Percentiles rank a stretch among this genome's conserved stretches.
phyloP scores from a whole-genome alignment of 1,140 invertebrate genomes.

The Tetramorium simillimum region DNA sequence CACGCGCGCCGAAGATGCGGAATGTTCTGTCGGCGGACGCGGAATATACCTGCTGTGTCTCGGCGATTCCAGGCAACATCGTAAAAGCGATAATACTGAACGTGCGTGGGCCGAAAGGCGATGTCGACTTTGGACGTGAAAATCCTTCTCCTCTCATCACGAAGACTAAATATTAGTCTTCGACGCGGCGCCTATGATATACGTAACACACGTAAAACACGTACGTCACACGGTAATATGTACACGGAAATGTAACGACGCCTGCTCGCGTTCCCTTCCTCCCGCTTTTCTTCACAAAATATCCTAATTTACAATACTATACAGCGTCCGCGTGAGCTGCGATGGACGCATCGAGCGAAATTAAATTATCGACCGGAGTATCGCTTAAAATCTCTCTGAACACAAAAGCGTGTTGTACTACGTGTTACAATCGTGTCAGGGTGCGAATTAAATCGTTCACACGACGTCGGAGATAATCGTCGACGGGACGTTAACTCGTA shows the following conservation, averaged over 20 bases:
- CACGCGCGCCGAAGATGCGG: not conserved
- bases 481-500: not conserved
- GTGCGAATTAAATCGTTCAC: not conserved
- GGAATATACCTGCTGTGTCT: not conserved
- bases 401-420: conserved; percentile 6
- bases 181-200: conserved; percentile 41
- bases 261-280: not conserved
- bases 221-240: conserved; percentile 47
- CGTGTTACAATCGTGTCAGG: not conserved
- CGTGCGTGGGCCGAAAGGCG: conserved; percentile 46
- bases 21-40: not conserved
- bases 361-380: conserved; percentile 6
- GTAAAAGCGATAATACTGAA: conserved; percentile 60
- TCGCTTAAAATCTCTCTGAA: conserved; percentile 16
- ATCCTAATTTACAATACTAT: conserved; percentile 53
- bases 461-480: not conserved
- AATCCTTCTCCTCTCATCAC: conserved; percentile 43
- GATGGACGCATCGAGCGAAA: not conserved
- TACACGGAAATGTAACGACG: conserved; percentile 46
- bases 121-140: conserved; percentile 41
- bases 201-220: conserved; percentile 12
- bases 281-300: not conserved
- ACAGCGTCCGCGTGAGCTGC: conserved; percentile 3
- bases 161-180: conserved; percentile 79
- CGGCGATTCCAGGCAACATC: conserved; percentile 14